Conservation (phyloP, 2,888 invertebrate genomes). For the Caenorhabditis virilis region DNA sequence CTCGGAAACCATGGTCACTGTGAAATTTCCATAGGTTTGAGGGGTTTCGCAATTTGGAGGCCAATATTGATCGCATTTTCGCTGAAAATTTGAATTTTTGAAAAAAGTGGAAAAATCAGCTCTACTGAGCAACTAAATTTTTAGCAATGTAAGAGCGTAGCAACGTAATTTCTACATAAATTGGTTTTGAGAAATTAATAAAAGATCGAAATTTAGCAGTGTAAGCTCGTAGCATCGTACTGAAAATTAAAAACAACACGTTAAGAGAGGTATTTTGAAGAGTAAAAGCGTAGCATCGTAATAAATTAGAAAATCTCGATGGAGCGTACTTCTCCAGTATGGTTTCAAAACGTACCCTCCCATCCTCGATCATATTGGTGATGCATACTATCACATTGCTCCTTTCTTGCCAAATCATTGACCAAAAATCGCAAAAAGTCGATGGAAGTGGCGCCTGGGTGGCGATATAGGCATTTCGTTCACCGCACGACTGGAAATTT, state of each 20-base stretch:
- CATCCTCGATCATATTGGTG: constrained; percentile 66
- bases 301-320: no score
- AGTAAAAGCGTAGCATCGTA: no score
- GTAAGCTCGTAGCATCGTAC: no score
- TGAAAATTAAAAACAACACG: no score
- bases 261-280: no score
- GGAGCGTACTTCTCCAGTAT: no score
- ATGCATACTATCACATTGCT: constrained; percentile 64
- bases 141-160: no score
- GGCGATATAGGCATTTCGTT: constrained; percentile 63
- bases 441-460: constrained; percentile 66
- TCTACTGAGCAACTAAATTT: no score
- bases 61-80: constrained; percentile 67
- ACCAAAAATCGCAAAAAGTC: constrained; percentile 59
- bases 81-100: constrained; percentile 48
- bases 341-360: constrained; percentile 37
- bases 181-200: no score
- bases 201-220: no score
- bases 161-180: no score
- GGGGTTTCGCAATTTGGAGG: constrained; percentile 44
- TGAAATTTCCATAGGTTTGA: constrained; percentile 49
- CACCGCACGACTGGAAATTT: constrained; percentile 54
- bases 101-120: no score
- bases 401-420: constrained; percentile 65
- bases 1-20: constrained; percentile 52